Evolutionary conservation across 2,888 invertebrate genomes (phyloP).

Genomic region (Apoderus coryli): DNA sequence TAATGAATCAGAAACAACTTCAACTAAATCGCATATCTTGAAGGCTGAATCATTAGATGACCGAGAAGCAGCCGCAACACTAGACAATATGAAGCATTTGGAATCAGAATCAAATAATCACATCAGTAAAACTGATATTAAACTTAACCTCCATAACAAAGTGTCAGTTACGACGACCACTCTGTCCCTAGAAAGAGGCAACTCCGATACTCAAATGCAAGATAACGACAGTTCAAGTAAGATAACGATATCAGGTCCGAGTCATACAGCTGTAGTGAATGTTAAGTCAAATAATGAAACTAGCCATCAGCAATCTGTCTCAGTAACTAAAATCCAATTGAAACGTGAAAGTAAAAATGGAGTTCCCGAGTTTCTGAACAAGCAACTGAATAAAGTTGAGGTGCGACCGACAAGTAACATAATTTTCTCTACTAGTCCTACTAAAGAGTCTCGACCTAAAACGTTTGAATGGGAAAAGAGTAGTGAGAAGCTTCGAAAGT

Average conservation of each 20-base stretch:
- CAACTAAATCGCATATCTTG: slow-evolving; percentile 54
- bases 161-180: not conserved
- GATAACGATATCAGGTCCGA: slow-evolving; percentile 28
- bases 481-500: slow-evolving; percentile 19
- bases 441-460: slow-evolving; percentile 22
- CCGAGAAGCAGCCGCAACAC: slow-evolving; percentile 27
- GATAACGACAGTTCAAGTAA: slow-evolving; percentile 31
- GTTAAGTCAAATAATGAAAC: slow-evolving; percentile 19
- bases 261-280: slow-evolving; percentile 28
- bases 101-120: slow-evolving; percentile 29
- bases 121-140: too few species aligned
- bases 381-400: slow-evolving; percentile 57
- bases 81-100: slow-evolving; percentile 44
- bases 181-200: not conserved
- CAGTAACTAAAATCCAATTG: slow-evolving; percentile 42
- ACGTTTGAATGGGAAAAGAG: slow-evolving; percentile 17
- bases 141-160: too few species aligned
- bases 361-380: slow-evolving; percentile 55
- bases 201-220: not conserved
- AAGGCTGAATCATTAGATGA: slow-evolving; percentile 29
- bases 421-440: slow-evolving; percentile 45
- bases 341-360: slow-evolving; percentile 36
- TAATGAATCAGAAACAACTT: slow-evolving; percentile 26
- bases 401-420: slow-evolving; percentile 45
- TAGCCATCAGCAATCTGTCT: slow-evolving; percentile 22